Base-by-base conservation (phyloP, 2,797 vertebrate genomes). In the Paramormyrops hopkinsi region DNA sequence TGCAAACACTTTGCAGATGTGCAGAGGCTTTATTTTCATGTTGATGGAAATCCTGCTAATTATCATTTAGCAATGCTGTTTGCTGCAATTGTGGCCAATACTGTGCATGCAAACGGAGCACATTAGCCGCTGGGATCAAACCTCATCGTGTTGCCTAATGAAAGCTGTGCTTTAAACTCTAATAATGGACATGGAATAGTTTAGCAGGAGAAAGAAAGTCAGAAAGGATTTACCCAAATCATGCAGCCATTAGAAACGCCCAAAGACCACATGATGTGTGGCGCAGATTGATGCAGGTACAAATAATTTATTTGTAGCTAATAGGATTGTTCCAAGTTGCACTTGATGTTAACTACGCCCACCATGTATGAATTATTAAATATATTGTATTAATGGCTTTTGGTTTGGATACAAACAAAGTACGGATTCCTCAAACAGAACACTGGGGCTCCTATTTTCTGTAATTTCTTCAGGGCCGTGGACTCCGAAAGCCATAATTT, bases 281-380 rank as follows among this genome's bases (percentile, higher is more conserved):
- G 89, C 51, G 6, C 91, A 88, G 91, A 92, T 91, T 92, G 91
- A 94, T 91, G 90, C 93, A 93, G 89, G 90, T 91, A 90, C 91
- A 92, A 93, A 94, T 95, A 94, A 95, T 95, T 95, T 92, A 94
- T 94, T 90, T 91, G 91, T 90, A 89, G 91, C 92, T 95, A 95
- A 96, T 95, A 94, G 94, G 93, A 94, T 96, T 95, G 94, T 89
- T 92, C 92, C 91, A 82, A 92, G 93, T 93, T 91, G 89, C 82
- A 69, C 85, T 88, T 84, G 83, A 92, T 90, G 92, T 95, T 93
- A 94, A 92, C 92, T 41, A 65, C 91, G 89, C 92, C 91, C 88
- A 88, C 91, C 89, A 90, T 89, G 41, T 90, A 91, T 94, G 94
- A 96, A 96, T 96, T 94, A 95, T 96, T 95, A 93, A 96, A 95